Percentiles rank a stretch among this genome's conserved stretches.
These are phyloP conservation scores for Sminthurinus aureus DNA, from an alignment of 2,888 invertebrate species.

Conservation along the genomic window DNA sequence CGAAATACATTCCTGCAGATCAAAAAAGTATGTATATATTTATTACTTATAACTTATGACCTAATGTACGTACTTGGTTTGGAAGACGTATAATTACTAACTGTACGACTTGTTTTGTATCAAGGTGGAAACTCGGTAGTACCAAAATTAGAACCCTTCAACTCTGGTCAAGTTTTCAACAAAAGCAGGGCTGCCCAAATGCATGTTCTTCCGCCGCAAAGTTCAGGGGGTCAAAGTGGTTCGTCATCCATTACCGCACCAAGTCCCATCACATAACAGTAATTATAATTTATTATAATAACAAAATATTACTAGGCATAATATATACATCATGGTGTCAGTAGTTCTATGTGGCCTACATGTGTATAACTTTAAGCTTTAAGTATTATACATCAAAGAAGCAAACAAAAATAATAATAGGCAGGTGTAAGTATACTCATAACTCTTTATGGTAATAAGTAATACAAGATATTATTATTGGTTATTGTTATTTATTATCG, in stretches of 20 bases:
- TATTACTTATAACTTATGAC: not conserved
- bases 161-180: slow-evolving; percentile 91
- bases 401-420: no score
- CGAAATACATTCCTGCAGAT: slow-evolving; percentile 83
- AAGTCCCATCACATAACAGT: no score
- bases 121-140: slow-evolving; percentile 54
- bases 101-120: slow-evolving; percentile 1
- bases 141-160: slow-evolving; percentile 85
- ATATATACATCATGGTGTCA: no score
- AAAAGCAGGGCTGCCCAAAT: slow-evolving; percentile 90
- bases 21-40: slow-evolving; percentile 49
- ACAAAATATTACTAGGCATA: no score
- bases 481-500: no score
- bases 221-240: slow-evolving; percentile 7
- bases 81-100: not conserved
- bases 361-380: no score
- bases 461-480: no score
- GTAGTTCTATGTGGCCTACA: no score
- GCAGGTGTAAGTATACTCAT: no score
- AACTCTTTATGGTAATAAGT: no score
- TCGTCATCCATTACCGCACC: slow-evolving; percentile 13
- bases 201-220: slow-evolving; percentile 74
- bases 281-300: no score
- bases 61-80: not conserved
- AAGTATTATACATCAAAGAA: no score